A percentile compares a stretch with the other conserved stretches of the same genome.
These are phyloP conservation scores for Macrosoma leucophasiata DNA, from an alignment of 2,888 invertebrate species.

Conservation along the genomic window DNA sequence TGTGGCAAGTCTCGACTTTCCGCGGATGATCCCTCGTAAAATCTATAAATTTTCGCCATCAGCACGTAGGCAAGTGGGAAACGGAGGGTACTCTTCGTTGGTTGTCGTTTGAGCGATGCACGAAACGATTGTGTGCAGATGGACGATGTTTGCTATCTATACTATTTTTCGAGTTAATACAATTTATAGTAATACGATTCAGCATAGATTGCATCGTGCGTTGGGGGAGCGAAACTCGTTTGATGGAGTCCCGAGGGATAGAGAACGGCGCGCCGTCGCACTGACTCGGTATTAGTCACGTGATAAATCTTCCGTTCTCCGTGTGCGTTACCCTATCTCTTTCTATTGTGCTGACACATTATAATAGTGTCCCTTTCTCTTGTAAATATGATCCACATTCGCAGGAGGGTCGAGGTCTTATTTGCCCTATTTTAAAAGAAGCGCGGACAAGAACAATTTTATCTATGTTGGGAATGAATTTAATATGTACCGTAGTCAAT, in stretches of 20 bases:
- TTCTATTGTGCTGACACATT: slow-evolving; percentile 43
- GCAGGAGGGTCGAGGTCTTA: slow-evolving; percentile 46
- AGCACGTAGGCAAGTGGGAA: slow-evolving; percentile 46
- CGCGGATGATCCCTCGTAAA: slow-evolving; percentile 72
- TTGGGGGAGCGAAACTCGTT: slow-evolving; percentile 73
- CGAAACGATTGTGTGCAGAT: slow-evolving; percentile 69
- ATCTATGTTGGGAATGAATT: slow-evolving; percentile 33
- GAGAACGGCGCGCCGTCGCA: slow-evolving; percentile 55
- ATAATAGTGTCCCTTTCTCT: slow-evolving; percentile 50
- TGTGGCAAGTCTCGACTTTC: slow-evolving; percentile 62
- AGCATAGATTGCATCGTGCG: slow-evolving; percentile 74
- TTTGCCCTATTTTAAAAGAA: slow-evolving; percentile 51
- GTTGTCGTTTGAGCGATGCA: slow-evolving; percentile 40
- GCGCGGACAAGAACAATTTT: slow-evolving; percentile 44
- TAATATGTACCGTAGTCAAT: no score
- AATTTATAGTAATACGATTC: slow-evolving; percentile 77
- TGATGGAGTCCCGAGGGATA: slow-evolving; percentile 70
- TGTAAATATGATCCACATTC: slow-evolving; percentile 55
- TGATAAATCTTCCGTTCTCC: slow-evolving; percentile 67
- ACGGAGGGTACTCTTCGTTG: slow-evolving; percentile 48
- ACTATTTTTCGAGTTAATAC: slow-evolving; percentile 75
- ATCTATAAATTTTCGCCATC: slow-evolving; percentile 66
- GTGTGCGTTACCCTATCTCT: slow-evolving; percentile 50
- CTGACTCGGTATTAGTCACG: slow-evolving; percentile 70
- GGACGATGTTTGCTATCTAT: slow-evolving; percentile 73